Percentiles rank a stretch among this genome's conserved stretches.
Evolutionary conservation across 2,888 invertebrate genomes (phyloP).

Genomic region (Synergus laeviventris): DNA sequence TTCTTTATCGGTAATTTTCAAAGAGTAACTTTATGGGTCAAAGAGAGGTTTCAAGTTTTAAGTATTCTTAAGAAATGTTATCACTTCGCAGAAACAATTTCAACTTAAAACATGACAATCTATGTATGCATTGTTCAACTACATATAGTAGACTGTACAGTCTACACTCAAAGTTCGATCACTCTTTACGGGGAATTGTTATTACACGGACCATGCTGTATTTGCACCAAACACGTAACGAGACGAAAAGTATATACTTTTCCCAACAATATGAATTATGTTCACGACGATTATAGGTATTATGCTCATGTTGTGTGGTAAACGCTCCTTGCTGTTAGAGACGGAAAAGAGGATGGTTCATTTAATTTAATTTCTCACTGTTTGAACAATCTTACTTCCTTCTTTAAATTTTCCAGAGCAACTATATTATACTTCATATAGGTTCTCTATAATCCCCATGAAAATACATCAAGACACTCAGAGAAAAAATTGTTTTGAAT

Average conservation of each 20-base stretch:
- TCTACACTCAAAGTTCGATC: slow-evolving; percentile 6
- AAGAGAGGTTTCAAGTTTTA: neutral
- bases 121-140: neutral
- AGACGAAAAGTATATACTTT: slow-evolving; percentile 56
- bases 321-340: slow-evolving; percentile 55
- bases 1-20: neutral
- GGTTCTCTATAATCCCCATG: neutral
- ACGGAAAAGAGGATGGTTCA: slow-evolving; percentile 22
- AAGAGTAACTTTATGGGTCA: neutral
- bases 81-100: neutral
- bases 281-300: slow-evolving; percentile 70
- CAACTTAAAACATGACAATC: neutral
- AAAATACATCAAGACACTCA: neutral
- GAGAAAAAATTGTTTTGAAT: neutral
- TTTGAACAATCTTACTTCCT: slow-evolving; percentile 1
- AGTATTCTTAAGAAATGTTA: neutral
- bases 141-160: neutral
- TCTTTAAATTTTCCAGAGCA: neutral
- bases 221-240: slow-evolving; percentile 55
- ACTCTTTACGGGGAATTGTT: slow-evolving; percentile 7
- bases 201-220: slow-evolving; percentile 32
- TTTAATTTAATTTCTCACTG: slow-evolving; percentile 26
- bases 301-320: slow-evolving; percentile 63
- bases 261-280: slow-evolving; percentile 65
- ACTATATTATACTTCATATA: too few relatives aligned